Percentiles rank a stretch among this genome's conserved stretches.
Evolutionary conservation across 2,888 invertebrate species (phyloP).

Genomic region (Campoplex nolae): DNA sequence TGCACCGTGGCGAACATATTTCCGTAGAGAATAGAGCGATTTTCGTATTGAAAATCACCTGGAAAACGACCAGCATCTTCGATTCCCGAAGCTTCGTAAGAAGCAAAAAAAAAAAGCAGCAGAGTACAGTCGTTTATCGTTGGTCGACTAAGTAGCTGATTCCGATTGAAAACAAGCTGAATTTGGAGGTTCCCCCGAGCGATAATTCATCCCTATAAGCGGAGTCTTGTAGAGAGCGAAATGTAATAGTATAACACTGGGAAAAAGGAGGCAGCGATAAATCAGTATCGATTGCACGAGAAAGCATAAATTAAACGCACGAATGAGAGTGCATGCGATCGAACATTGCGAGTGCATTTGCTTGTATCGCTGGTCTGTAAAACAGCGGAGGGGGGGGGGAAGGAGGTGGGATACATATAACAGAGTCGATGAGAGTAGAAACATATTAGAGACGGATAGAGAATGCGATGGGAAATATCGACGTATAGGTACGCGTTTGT

Average conservation of each 20-base stretch:
- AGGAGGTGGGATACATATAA: constrained; percentile 5
- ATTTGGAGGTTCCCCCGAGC: not conserved
- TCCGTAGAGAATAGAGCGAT: too few species aligned
- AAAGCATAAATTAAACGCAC: constrained; percentile 64
- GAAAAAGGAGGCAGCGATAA: constrained; percentile 57
- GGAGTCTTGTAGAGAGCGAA: not conserved
- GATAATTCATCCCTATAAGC: constrained; percentile 20
- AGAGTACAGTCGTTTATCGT: too few species aligned
- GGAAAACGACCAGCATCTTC: too few species aligned
- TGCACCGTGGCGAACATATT: too few species aligned
- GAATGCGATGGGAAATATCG: constrained; percentile 50
- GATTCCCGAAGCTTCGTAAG: too few species aligned
- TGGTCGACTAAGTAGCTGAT: too few species aligned
- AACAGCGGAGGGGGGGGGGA: not conserved
- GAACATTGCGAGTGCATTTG: constrained; percentile 58
- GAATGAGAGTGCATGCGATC: constrained; percentile 47
- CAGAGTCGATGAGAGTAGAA: constrained; percentile 29
- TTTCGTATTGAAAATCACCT: too few species aligned
- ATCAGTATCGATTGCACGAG: constrained; percentile 63
- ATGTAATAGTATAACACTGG: not conserved
- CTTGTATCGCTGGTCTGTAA: constrained; percentile 24
- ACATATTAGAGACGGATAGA: constrained; percentile 28
- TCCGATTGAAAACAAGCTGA: not conserved
- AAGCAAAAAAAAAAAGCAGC: too few species aligned
- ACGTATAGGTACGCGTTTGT: not conserved